These are phyloP conservation scores for Neogobius melanostomus DNA, from an alignment of 2,113 vertebrate species.

Conservation along the genomic window DNA sequence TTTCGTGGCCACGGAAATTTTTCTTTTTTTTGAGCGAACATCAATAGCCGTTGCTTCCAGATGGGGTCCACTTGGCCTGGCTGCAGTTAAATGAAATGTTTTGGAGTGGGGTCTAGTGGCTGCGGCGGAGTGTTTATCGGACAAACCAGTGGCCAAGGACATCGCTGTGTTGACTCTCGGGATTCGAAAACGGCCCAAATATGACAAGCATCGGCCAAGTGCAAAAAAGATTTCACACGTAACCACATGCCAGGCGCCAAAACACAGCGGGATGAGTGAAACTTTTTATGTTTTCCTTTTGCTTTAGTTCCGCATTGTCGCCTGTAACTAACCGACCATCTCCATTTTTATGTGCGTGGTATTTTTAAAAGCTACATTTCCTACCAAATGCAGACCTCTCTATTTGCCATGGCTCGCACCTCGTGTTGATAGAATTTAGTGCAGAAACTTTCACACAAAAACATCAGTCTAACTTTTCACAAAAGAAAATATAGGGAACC, in stretches of 20 bases:
- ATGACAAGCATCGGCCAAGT: conserved; percentile 11
- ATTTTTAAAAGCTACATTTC: no score
- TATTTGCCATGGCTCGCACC: no score
- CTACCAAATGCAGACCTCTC: no score
- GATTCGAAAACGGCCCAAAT: conserved; percentile 16
- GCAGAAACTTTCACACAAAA: no score
- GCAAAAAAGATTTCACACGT: conserved; percentile 20
- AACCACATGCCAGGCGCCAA: conserved; percentile 30
- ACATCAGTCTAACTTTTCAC: no score
- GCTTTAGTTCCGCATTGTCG: no score
- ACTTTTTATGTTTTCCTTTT: conserved; percentile 2
- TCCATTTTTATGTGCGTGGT: no score
- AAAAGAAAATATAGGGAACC: no score
- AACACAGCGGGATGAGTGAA: not conserved
- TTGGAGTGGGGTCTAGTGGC: conserved; percentile 3
- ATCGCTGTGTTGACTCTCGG: conserved; percentile 45
- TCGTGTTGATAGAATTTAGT: no score
- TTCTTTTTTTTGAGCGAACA: conserved; percentile 30
- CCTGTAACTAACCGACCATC: no score
- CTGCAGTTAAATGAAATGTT: conserved; percentile 20
- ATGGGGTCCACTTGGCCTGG: conserved; percentile 19
- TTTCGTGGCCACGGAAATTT: conserved; percentile 32
- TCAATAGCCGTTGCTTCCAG: conserved; percentile 38
- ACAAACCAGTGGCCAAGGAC: conserved; percentile 20
- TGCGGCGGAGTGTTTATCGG: conserved; percentile 38